phyloP scores from a whole-genome alignment of 2,888 invertebrate genomes.

The Morinoia aosen region DNA sequence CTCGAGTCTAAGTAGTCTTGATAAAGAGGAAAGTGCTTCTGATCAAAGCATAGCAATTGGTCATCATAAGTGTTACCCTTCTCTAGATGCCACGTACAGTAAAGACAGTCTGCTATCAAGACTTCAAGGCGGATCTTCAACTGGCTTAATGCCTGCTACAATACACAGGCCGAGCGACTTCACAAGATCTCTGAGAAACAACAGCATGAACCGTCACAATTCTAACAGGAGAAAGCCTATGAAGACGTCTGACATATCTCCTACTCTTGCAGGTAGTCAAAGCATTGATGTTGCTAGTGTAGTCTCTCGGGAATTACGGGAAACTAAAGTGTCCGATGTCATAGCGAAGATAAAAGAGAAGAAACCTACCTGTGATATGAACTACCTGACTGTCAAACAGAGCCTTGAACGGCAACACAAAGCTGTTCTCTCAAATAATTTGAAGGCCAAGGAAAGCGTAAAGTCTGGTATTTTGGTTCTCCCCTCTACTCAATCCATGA shows the following conservation, averaged over 20 bases:
- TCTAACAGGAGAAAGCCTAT: slow-evolving; percentile 24
- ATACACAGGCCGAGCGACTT: slow-evolving; percentile 24
- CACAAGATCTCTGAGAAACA: slow-evolving; percentile 29
- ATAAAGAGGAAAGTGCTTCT: not conserved
- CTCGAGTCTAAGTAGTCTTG: not conserved
- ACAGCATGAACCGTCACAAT: not conserved
- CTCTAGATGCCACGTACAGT: not conserved
- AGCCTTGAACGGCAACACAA: slow-evolving; percentile 24
- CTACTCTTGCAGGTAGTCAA: not conserved
- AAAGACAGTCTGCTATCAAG: slow-evolving; percentile 13
- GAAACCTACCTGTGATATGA: slow-evolving; percentile 47
- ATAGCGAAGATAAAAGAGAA: slow-evolving; percentile 30
- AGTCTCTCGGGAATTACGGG: not conserved
- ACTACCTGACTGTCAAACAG: not conserved
- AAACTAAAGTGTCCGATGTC: slow-evolving; percentile 38
- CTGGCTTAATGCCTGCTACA: not conserved
- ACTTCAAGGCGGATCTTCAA: slow-evolving; percentile 38
- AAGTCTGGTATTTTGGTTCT: not conserved
- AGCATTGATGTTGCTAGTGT: not conserved
- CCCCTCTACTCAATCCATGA: not conserved
- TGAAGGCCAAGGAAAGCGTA: not conserved
- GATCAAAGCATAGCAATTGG: not conserved
- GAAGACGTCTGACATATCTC: not conserved
- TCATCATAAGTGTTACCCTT: not conserved
- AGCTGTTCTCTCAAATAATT: not conserved